These are phyloP conservation scores for Chalcosyrphus nemorum DNA, from an alignment of 2,888 invertebrate species.

Conservation along the genomic window DNA sequence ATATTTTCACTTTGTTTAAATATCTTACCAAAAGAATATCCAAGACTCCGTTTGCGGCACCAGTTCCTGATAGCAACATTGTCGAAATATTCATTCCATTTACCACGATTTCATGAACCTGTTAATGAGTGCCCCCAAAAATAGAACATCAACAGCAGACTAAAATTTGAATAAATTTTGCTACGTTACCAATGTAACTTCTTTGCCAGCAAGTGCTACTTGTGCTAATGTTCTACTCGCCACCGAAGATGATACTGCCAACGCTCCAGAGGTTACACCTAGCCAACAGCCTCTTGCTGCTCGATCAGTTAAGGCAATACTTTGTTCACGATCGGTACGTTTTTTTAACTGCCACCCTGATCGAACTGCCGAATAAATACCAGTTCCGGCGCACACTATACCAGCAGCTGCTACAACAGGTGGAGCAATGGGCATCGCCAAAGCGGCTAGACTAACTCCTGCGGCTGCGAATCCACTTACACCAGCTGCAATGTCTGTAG, in stretches of 20 bases:
- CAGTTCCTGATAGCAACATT: conserved; percentile 78
- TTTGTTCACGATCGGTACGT: conserved; percentile 78
- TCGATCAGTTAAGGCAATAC: conserved; percentile 76
- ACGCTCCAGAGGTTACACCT: conserved; percentile 75
- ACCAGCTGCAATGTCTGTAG: conserved; percentile 74
- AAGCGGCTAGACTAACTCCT: conserved; percentile 74
- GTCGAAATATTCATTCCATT: conserved; percentile 79
- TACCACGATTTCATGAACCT: conserved; percentile 75
- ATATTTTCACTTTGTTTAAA: not conserved
- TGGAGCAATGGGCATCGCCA: conserved; percentile 75
- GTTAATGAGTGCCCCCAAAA: not conserved
- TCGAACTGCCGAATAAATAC: conserved; percentile 76
- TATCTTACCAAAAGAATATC: conserved; percentile 77
- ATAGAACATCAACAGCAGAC: not conserved
- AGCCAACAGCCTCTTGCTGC: conserved; percentile 78
- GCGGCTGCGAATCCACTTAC: conserved; percentile 75
- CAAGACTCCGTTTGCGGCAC: conserved; percentile 76
- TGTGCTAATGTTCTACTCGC: conserved; percentile 75
- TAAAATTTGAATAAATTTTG: not conserved
- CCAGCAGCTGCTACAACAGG: conserved; percentile 75
- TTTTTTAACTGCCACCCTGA: conserved; percentile 75
- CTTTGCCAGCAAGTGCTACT: conserved; percentile 76
- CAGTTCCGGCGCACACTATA: conserved; percentile 74
- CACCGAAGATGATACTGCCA: conserved; percentile 76
- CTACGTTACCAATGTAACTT: conserved; percentile 76